Evolutionary conservation across 2,113 vertebrate species (phyloP), one percentile per base, ranked within the genome.

Genomic region (Hydrochoerus hydrochaeris): DNA sequence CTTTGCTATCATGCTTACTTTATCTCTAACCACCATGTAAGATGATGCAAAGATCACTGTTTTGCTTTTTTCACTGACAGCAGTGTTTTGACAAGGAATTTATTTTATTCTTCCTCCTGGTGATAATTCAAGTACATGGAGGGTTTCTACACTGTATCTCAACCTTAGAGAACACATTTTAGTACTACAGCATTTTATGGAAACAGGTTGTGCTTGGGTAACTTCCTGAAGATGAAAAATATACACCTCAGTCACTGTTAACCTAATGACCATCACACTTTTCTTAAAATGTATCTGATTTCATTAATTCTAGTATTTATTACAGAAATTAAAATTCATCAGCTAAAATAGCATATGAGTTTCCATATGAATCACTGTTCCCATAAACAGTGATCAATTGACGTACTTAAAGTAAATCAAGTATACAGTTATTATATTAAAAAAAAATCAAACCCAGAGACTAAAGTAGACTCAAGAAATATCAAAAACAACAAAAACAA

Each of bases 261-360:
- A 54, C 38, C 7, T 38, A 83, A 52, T 32, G n/a, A 60, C 38
- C 49, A 46, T 26, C 30, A 28, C 17, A 86, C 32, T 57, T 83
- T 93, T 94, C 71, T 44, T 92, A 60, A 94, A 93, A 78, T 54
- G 1, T 65, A 65, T 52, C 78, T 94, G 26, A 57, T 89, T 62
- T 69, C 60, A 81, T 81, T 58, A 90, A 46, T 60, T 57, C 22
- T 80, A 60, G 28, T 77, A 35, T 41, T 24, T 69, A 38, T 52
- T 35, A 88, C 46, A 82, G 83, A 88, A 81, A 20, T 90, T 91
- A 93, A 92, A 83, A 90, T 75, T 85, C 65, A 65, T 65, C 28
- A 96, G 60, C 38, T 93, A 49, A 94, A 90, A 46, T 44, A 83
- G 88, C 26, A 65, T 19, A 46, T 19, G 46, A 91, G 30, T 83